Evolutionary conservation across 2,888 invertebrate species (phyloP).

Genomic region (Agrilus mali): DNA sequence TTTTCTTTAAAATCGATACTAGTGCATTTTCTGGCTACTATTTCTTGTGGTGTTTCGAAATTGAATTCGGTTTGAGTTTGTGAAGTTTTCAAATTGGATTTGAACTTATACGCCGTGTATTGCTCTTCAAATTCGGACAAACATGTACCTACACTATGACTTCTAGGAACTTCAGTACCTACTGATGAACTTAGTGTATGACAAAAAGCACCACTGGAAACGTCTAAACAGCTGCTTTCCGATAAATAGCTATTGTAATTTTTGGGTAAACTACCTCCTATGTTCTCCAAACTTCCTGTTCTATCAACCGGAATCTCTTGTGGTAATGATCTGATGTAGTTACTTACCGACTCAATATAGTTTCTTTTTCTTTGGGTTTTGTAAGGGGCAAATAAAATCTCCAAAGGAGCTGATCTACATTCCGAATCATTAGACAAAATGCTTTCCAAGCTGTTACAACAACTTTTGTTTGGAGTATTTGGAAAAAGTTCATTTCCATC

Average conservation of each 20-base stretch:
- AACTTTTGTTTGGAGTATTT: constrained; percentile 41
- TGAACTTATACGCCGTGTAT: no score
- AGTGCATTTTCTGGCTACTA: constrained; percentile 25
- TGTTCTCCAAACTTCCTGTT: constrained; percentile 8
- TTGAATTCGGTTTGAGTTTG: constrained; percentile 30
- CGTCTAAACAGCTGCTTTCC: constrained; percentile 24
- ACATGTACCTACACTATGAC: constrained; percentile 38
- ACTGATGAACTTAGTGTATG: neutral
- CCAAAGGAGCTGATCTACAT: constrained; percentile 66
- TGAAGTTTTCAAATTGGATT: constrained; percentile 21
- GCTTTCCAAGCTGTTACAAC: constrained; percentile 69
- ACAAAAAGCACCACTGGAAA: constrained; percentile 12
- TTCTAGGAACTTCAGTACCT: constrained; percentile 27
- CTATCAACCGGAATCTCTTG: constrained; percentile 3
- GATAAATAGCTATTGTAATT: constrained; percentile 12
- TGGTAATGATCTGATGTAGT: constrained; percentile 2
- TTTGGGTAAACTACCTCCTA: constrained; percentile 22
- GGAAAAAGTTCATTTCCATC: constrained; percentile 21
- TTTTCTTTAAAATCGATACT: constrained; percentile 32
- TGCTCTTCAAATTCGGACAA: constrained; percentile 21
- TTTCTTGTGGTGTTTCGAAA: constrained; percentile 25
- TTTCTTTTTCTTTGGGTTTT: neutral
- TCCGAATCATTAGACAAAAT: constrained; percentile 68
- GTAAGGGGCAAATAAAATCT: constrained; percentile 47
- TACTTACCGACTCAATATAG: neutral